Base-by-base conservation (phyloP, 2,113 vertebrate species). In the Cyprinodon variegatus region DNA sequence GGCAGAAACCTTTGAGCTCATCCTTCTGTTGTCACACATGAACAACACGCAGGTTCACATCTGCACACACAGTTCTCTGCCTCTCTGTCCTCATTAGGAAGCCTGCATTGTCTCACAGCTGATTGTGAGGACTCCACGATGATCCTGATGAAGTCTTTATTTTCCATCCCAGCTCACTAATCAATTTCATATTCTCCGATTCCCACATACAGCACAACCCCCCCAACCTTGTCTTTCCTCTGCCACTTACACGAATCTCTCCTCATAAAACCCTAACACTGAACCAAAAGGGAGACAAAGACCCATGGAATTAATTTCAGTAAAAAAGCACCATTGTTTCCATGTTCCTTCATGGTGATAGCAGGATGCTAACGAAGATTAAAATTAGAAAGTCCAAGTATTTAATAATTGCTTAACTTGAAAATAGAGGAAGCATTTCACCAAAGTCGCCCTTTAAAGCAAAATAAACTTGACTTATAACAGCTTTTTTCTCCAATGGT, bases 111-210 rank as follows among this genome's bases (percentile, higher is more conserved):
- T 92, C 88, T 90, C 85, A 84, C 84, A 86, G 86, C 86, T 91
- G 86, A 90, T 92, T 91, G 81, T 76, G 77, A 86, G 86, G 82
- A 89, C 83, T 82, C 84, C 86, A 79, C 79, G 84, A 80, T 86
- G 84, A 86, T 89, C 81, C 81, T 93, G 91, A 93, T 91, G 89
- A 91, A 90, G 89, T 91, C 87, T 92, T 91, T 88, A 88, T 91
- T 92, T 89, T 90, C 81, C 76, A 88, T 89, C 82, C 82, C 76
- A 85, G 86, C 84, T 84, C 88, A 82, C 89, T 91, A 91, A 91
- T 93, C 92, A 92, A 92, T 93, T 89, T 91, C 84, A 87, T 90
- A 91, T 92, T 93, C 83, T 88, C 69, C 65, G 60, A 11, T 22
- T 12, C 73, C 75, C 57, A 3, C 70, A 59, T 61, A 53, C 39